Conservation (phyloP, 2,113 vertebrate genomes). For the Varanus salvator region DNA sequence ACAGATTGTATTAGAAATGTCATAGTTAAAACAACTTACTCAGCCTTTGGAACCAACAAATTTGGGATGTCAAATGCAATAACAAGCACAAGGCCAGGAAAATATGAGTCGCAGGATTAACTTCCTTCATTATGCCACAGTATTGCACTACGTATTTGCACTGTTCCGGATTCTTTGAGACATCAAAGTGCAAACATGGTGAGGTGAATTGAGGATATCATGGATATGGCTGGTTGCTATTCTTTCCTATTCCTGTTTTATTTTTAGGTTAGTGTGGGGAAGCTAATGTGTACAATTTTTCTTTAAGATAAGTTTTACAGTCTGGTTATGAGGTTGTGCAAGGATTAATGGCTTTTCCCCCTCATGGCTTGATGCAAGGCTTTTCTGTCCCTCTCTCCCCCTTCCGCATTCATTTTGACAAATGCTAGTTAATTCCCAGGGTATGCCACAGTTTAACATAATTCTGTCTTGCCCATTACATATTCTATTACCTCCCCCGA, state of each 20-base stretch:
- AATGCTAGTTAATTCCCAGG: neutral
- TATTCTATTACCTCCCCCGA: no score
- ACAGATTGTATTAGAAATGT: neutral
- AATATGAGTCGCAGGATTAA: constrained; percentile 29
- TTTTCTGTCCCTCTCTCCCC: neutral
- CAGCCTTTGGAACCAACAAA: neutral
- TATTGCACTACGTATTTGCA: constrained; percentile 12
- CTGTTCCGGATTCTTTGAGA: neutral
- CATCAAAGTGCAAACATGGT: constrained; percentile 4
- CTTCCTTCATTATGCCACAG: neutral
- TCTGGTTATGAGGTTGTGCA: neutral
- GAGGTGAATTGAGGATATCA: constrained; percentile 24
- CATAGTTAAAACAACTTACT: constrained; percentile 5
- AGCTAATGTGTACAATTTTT: neutral
- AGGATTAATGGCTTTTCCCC: neutral
- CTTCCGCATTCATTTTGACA: neutral
- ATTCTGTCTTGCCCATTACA: neutral
- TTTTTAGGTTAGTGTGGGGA: neutral
- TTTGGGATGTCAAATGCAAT: neutral
- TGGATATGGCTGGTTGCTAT: neutral
- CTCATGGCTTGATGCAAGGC: neutral
- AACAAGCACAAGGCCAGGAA: constrained; percentile 23
- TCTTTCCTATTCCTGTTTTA: constrained; percentile 8
- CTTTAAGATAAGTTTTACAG: neutral
- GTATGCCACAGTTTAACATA: neutral